Evolutionary conservation across 2,888 invertebrate genomes (phyloP), one percentile per base, ranked within the genome.

Genomic region (Agrenia bidenticulata): DNA sequence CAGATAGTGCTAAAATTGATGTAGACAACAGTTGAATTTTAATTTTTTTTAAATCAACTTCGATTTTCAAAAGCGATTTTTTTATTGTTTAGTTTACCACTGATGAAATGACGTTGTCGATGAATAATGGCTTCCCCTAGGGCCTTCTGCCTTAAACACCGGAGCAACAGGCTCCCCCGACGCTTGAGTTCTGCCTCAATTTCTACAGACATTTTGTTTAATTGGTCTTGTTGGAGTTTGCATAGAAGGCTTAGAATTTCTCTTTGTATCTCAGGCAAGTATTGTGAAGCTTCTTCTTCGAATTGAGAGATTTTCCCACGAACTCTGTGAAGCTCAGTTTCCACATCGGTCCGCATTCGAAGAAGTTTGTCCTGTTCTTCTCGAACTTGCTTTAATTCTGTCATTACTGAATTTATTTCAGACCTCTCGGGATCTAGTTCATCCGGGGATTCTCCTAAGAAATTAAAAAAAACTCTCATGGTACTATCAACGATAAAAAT

Each of bases 61-160:
- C 7, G 39, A 39, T 19, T 37, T 24, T 45, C 27, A 66, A 63
- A 32, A 17, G 53, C 39, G 41, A 58, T 1, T 53, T n/a, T 49
- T 49, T 49, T 17, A 49, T n/a, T n/a, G 7, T 49, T 49, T n/a
- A n/a, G n/a, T n/a, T n/a, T 27, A 67, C 90, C 89, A 83, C 93
- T 90, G 76, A 95, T 88, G 41, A 94, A 84, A 59, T 89, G 85
- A 51, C 93, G 83, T 80, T 95, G 95, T 45, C 92, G 84, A 1
- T 90, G 90, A 63, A 95, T 94, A 73, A 95, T 94, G 80, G 94
- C 92, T 79, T 95, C 94, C 72, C 92, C 90, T 32, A 95, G 85
- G 53, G 90, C 86, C 23, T 92, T 84, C 80, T 94, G 93, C 26
- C 93, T 84, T 78, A 92, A 90, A 63, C 90, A 89, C 23, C 92